Base-by-base conservation (phyloP, 92 coral and sea anemone genomes). In the Paramuricea clavata region DNA sequence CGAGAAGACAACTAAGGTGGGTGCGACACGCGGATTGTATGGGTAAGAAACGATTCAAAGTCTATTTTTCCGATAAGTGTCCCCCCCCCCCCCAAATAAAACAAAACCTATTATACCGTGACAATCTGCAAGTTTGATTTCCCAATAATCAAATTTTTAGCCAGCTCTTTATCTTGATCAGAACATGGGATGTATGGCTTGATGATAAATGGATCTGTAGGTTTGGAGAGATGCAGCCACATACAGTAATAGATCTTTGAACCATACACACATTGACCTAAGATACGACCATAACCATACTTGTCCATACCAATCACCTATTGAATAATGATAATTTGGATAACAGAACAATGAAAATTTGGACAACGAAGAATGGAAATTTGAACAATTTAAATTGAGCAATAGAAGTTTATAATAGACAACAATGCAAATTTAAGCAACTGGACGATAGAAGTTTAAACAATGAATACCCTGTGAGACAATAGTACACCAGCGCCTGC, bases 301-400 rank as follows among this genome's bases (percentile, higher is more conserved):
- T 91, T 91, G 76, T 95, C 92, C 69, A 95, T 80, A 64, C 98
- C 98, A 41, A 95, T 90, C 16, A 95, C 98, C 98, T 43, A n/a
- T n/a, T n/a, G n/a, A n/a, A n/a, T n/a, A n/a, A n/a, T n/a, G n/a
- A n/a, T n/a, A n/a, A n/a, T n/a, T n/a, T n/a, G 22, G 62, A 50
- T 39, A 39, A 10, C 44, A 39, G 44, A 10, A 39, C 5, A 39
- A 39, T 39, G 10, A 10, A 39, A 21, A 49, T 19, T 25, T 6
- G n/a, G n/a, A n/a, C n/a, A 79, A 62, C 41, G 26, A 52, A 50
- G n/a, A n/a, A 49, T 8, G 67, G 11, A 15, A 16, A 16, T 57
- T 57, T 57, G 67, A 25, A 57, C 5, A 25, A 39, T 4, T 4
- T 4, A 10, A 39, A 39, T 39, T 4, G 44, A 2, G 30, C 1